A percentile compares a stretch with the other conserved stretches of the same genome.
Evolutionary conservation across 1,140 invertebrate species (phyloP).

Genomic region (Proales similis): DNA sequence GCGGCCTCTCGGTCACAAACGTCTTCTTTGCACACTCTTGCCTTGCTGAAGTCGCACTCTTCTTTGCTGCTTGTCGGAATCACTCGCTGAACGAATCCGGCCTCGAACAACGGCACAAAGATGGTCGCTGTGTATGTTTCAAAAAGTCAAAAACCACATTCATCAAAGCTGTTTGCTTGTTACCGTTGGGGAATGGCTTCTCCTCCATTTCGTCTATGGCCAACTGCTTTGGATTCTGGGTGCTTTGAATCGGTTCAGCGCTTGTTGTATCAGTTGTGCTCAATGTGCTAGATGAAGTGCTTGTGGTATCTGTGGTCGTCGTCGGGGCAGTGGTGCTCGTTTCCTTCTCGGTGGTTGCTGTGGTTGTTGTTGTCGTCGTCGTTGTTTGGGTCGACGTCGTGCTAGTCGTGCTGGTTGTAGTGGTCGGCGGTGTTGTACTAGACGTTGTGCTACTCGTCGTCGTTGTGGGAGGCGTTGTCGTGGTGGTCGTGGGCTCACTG

Average conservation of each 20-base stretch:
- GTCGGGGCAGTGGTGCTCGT: not conserved
- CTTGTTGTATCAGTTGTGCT: not conserved
- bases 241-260: not conserved
- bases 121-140: slow-evolving; percentile 16
- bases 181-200: not conserved
- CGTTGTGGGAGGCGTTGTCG: not conserved
- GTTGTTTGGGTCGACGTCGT: not conserved
- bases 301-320: not conserved
- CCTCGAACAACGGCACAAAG: slow-evolving; percentile 30
- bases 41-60: slow-evolving; percentile 25
- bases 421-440: not conserved
- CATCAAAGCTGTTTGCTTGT: not conserved
- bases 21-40: slow-evolving; percentile 26
- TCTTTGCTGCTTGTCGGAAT: slow-evolving; percentile 24
- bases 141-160: slow-evolving; percentile 11
- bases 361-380: not conserved
- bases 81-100: slow-evolving; percentile 31
- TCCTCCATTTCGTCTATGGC: not conserved
- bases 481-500: slow-evolving; percentile 5
- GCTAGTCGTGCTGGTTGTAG: not conserved
- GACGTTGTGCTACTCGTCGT: not conserved
- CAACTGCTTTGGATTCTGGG: too few relatives aligned
- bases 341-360: not conserved
- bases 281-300: not conserved
- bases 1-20: slow-evolving; percentile 12